Evolutionary conservation across 2,113 vertebrate species (phyloP), one percentile per base, ranked within the genome.

Genomic region (Apodemus sylvaticus): DNA sequence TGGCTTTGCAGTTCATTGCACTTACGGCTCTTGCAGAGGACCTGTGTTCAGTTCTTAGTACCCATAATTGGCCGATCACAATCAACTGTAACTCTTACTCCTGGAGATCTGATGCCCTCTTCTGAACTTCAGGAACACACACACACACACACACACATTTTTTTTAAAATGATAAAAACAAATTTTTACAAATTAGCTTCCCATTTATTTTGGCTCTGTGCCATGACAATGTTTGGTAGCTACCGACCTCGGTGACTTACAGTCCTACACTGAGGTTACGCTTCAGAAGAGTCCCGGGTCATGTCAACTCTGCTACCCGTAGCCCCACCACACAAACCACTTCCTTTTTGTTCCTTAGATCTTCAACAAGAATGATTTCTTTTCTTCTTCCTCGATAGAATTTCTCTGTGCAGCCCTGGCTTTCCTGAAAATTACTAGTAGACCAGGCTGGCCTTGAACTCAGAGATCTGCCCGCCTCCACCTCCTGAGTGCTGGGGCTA

Each of bases 241-340:
- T 53, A 4, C 36, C 66, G 78, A 81, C 14, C 39, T 73, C 19
- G 68, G 51, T 53, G 70, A n/a, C 29, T 73, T 29, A 13, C 14
- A 7, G 3, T 7, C 31, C 77, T 79, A 51, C 34, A 3, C 0
- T 5, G 24, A 29, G 39, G 36, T 82, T 9, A 5, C 1, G 1
- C 5, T 45, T 14, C 2, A 53, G 31, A 79, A 78, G 29, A 29
- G 14, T 22, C 60, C 42, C 6, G 26, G 2, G 1, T 4, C 53
- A 78, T n/a, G 29, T 39, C n/a, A 10, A 0, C n/a, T 55, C 20
- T 3, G 22, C n/a, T 48, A 22, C 9, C 36, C 58, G 20, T 2
- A 7, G 17, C 7, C 14, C n/a, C 58, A 16, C 0, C 12, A 42
- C 77, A 7, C 3, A 16, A 5, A 82, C 3, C 1, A 45, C 58